Evolutionary conservation across 2,888 invertebrate species (phyloP), one percentile per base, ranked within the genome.

Genomic region (Tolmerus cingulatus): DNA sequence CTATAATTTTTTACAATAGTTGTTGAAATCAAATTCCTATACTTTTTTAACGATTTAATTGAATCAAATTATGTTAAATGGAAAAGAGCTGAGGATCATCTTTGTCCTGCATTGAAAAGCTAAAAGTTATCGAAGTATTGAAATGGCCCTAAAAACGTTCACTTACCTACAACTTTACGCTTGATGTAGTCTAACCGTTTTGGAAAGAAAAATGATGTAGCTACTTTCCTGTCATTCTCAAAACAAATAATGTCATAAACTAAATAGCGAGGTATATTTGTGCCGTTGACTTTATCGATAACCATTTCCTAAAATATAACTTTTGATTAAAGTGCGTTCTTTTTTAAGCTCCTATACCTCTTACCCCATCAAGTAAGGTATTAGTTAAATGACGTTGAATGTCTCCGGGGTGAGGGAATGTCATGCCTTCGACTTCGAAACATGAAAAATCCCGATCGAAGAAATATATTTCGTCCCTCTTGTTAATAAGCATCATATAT

Each of bases 401-500:
- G 92, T 97, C 95, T 91, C 96, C 96, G 79, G 95, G 94, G 90
- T 95, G 94, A 0, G 96, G 95, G 93, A 99, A 99, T 87, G 94
- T 94, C 55, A 99, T 91, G 51, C 96, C 95, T 14, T 95, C 94
- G 3, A 98, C 97, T 93, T 96, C 95, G 93, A 97, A 99, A 78
- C 98, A 96, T 90, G 97, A 96, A 93, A 98, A 96, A 93, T 99
- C 98, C 91, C 99, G 95, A 93, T 99, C 99, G 90, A 99, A 93
- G 93, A 99, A 98, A 91, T 96, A 99, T 19, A 98, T 95, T 91
- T 98, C 95, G 89, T 96, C 94, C 89, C 95, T 95, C 30, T 96
- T 97, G 90, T 97, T 95, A 89, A 99, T 98, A 74, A 98, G 93
- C 97, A 99, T 97, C 97, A 99, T 97, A 92, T 98, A 99, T 90